These are phyloP conservation scores for Ashinkailepas kermadecensis DNA, from an alignment of 2,888 invertebrate species.

Conservation along the genomic window DNA sequence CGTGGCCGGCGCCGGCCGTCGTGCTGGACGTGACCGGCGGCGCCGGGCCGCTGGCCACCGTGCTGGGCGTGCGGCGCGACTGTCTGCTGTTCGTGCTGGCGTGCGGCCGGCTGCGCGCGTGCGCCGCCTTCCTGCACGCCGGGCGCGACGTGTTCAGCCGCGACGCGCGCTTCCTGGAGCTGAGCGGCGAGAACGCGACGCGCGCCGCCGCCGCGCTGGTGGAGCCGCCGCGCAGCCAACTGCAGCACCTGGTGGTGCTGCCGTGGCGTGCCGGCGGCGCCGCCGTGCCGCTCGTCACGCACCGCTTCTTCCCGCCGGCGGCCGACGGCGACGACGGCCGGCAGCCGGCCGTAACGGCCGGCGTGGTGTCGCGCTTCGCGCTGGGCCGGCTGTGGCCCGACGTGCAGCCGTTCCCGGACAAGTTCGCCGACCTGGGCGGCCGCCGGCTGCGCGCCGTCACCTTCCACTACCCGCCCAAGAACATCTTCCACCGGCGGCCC, in stretches of 20 bases:
- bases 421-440: background rate
- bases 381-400: background rate
- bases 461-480: conserved; percentile 13
- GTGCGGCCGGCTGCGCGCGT: background rate
- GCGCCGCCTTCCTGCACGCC: background rate
- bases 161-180: background rate
- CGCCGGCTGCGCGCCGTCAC: background rate
- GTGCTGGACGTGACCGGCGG: background rate
- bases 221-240: background rate
- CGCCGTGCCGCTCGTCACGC: background rate
- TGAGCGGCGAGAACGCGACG: background rate
- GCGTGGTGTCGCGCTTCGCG: background rate
- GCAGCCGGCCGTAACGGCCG: background rate
- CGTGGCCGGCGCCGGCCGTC: background rate
- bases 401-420: background rate
- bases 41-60: background rate
- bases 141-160: background rate
- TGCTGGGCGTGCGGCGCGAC: background rate
- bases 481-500: background rate
- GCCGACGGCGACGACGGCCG: background rate
- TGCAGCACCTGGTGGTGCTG: background rate
- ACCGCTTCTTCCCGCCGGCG: background rate
- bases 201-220: background rate
- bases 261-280: background rate
- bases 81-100: background rate